Percentiles rank a stretch among this genome's conserved stretches.
Conservation (phyloP, 2,888 invertebrate species). For the Chorisops tibialis region DNA sequence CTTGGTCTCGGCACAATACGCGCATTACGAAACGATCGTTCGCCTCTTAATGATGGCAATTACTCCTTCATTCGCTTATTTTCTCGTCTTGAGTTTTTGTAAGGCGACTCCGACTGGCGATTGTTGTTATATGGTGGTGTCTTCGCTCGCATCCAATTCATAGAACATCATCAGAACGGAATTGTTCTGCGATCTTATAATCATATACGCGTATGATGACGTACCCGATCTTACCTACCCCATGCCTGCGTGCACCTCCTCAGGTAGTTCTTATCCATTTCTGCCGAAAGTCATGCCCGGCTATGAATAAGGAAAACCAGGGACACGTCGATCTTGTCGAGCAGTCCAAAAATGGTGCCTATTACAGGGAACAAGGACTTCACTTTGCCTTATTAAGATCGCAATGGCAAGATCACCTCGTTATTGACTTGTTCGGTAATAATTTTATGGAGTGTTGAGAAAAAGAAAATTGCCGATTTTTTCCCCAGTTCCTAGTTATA, state of each 20-base stretch:
- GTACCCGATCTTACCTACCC: background rate
- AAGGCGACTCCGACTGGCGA: background rate
- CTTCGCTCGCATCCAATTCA: background rate
- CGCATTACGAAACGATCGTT: slow-evolving; percentile 3
- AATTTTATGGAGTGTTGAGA: slow-evolving; percentile 11
- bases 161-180: background rate
- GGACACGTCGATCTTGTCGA: background rate
- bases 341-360: slow-evolving; percentile 4
- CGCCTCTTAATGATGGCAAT: slow-evolving; percentile 20
- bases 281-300: background rate
- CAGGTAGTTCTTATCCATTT: background rate
- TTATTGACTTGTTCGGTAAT: background rate
- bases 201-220: background rate
- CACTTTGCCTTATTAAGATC: background rate
- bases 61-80: slow-evolving; percentile 25
- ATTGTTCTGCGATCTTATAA: background rate
- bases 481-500: no score
- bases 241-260: background rate
- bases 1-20: no score
- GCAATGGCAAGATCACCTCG: background rate
- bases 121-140: background rate
- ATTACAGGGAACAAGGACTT: slow-evolving; percentile 4
- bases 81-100: slow-evolving; percentile 19
- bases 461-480: background rate
- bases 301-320: slow-evolving; percentile 10